Evolutionary conservation across 2,797 vertebrate genomes (phyloP).

Genomic region (Siniperca scherzeri): DNA sequence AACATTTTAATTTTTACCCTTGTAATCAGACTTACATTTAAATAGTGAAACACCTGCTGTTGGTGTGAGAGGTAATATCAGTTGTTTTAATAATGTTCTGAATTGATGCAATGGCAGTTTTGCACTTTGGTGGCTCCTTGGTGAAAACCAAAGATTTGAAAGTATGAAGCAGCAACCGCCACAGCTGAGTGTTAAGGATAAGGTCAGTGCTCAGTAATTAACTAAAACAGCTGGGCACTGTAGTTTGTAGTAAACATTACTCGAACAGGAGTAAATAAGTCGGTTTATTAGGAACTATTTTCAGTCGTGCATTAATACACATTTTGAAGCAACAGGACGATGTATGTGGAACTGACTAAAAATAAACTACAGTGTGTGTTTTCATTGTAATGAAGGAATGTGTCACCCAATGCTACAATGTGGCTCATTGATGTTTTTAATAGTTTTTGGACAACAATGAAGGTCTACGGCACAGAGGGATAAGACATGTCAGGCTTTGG

Average conservation of each 20-base stretch:
- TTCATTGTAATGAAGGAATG: too few species aligned
- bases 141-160: background rate
- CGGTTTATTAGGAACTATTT: too few species aligned
- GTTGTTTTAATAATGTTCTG: constrained; percentile 4
- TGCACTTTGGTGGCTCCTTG: background rate
- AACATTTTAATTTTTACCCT: constrained; percentile 10
- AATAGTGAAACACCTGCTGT: background rate
- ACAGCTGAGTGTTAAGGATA: background rate
- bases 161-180: background rate
- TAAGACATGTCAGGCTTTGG: background rate
- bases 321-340: too few species aligned
- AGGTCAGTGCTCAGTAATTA: background rate
- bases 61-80: background rate
- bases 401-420: too few species aligned
- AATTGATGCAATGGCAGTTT: constrained; percentile 4
- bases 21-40: background rate
- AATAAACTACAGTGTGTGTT: too few species aligned
- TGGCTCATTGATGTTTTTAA: too few species aligned
- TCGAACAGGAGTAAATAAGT: too few species aligned
- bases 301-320: too few species aligned
- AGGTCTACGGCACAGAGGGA: background rate
- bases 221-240: too few species aligned
- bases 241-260: too few species aligned
- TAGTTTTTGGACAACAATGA: too few species aligned
- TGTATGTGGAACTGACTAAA: too few species aligned